These are phyloP conservation scores for Leptopilina clavipes DNA, from an alignment of 1,140 invertebrate species.

Conservation along the genomic window DNA sequence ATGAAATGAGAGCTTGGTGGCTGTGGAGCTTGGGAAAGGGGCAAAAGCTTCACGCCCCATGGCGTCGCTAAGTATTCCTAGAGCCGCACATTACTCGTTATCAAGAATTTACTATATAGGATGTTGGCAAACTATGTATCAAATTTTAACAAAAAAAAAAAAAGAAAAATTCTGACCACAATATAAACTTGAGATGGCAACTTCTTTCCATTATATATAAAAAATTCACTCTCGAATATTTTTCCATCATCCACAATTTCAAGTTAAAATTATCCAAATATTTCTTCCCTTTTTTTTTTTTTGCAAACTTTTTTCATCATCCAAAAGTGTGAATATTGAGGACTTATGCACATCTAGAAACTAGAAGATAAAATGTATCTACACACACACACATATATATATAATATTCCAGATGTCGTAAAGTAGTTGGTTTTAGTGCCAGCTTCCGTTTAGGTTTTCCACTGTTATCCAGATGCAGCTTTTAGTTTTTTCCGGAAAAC, in stretches of 20 bases:
- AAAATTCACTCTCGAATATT: too few species aligned
- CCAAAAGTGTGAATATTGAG: background rate
- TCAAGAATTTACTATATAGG: conserved; percentile 49
- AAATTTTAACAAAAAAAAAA: background rate
- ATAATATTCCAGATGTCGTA: conserved; percentile 59
- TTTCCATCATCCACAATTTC: too few species aligned
- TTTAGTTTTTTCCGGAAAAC: conserved; percentile 57
- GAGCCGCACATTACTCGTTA: conserved; percentile 50
- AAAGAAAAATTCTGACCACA: conserved; percentile 30
- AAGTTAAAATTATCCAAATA: too few species aligned
- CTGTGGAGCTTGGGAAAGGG: conserved; percentile 52
- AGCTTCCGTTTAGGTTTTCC: conserved; percentile 56
- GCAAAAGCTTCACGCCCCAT: conserved; percentile 53
- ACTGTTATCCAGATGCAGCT: conserved; percentile 52
- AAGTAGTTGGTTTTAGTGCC: conserved; percentile 62
- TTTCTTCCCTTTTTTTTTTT: too few species aligned
- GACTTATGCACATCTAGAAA: conserved; percentile 43
- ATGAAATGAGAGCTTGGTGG: conserved; percentile 68
- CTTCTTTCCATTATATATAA: too few species aligned
- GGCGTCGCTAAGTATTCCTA: conserved; percentile 56
- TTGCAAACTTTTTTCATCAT: background rate
- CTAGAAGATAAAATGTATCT: conserved; percentile 52
- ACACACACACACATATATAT: too few species aligned
- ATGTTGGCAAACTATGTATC: conserved; percentile 8
- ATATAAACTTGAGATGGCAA: background rate